phyloP scores from a whole-genome alignment of 2,113 vertebrate genomes.

The Entosphenus tridentatus region DNA sequence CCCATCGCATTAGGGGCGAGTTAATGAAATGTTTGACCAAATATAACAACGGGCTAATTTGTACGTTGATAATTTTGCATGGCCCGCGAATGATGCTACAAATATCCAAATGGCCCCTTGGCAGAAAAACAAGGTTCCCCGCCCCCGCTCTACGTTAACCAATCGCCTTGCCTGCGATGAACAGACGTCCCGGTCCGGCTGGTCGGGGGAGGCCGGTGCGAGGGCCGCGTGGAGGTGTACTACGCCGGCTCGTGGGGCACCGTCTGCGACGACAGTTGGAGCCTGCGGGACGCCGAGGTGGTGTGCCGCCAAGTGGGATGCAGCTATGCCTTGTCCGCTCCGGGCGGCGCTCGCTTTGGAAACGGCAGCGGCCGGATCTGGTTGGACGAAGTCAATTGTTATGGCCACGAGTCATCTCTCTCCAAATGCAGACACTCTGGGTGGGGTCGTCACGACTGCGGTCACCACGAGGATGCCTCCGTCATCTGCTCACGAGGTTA shows the following conservation, averaged over 20 bases:
- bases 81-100: too few relatives aligned
- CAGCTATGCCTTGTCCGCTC: slow-evolving; percentile 30
- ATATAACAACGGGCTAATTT: too few relatives aligned
- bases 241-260: slow-evolving; percentile 65
- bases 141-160: too few relatives aligned
- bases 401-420: slow-evolving; percentile 35
- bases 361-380: slow-evolving; percentile 55
- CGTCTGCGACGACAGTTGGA: slow-evolving; percentile 81
- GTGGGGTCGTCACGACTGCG: slow-evolving; percentile 85
- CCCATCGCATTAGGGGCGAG: too few relatives aligned
- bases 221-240: too few relatives aligned
- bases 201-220: too few relatives aligned
- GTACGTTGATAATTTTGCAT: too few relatives aligned
- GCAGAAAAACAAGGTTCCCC: too few relatives aligned
- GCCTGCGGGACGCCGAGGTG: slow-evolving; percentile 36
- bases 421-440: slow-evolving; percentile 44
- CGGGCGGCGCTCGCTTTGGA: slow-evolving; percentile 59
- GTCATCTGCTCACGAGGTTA: slow-evolving; percentile 27
- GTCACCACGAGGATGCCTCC: slow-evolving; percentile 76
- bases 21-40: too few relatives aligned
- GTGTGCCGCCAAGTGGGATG: slow-evolving; percentile 66
- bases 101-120: too few relatives aligned
- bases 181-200: too few relatives aligned
- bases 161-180: too few relatives aligned
- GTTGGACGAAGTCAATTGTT: slow-evolving; percentile 70